phyloP scores from a whole-genome alignment of 1,140 invertebrate species.

The Propsilocerus akamusi region DNA sequence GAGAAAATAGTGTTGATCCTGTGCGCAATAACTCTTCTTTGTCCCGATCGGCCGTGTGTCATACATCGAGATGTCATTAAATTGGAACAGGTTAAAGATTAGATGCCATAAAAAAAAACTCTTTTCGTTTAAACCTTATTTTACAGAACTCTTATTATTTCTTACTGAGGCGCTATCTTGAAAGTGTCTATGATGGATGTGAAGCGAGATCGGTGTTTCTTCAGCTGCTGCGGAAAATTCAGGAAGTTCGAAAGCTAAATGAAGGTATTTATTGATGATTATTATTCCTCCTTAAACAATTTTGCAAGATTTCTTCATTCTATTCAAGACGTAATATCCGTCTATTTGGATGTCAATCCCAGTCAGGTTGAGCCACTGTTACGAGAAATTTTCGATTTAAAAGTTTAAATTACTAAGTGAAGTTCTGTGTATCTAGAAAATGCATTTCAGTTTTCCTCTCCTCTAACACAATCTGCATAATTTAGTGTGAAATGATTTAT shows the following conservation, averaged over 20 bases:
- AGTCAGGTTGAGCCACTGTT: conserved; percentile 73
- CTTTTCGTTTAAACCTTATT: conserved; percentile 9
- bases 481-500: no score
- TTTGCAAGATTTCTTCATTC: background rate
- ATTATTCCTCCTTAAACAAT: background rate
- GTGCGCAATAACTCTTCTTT: conserved; percentile 76
- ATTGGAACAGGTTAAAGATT: conserved; percentile 51
- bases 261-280: conserved; percentile 25
- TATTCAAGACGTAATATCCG: conserved; percentile 54
- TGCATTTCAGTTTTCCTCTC: no score
- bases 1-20: conserved; percentile 78
- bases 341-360: conserved; percentile 81
- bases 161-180: conserved; percentile 66
- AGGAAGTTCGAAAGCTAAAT: conserved; percentile 66
- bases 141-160: conserved; percentile 77
- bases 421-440: no score
- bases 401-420: conserved; percentile 25
- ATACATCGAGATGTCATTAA: conserved; percentile 70
- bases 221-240: conserved; percentile 71
- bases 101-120: conserved; percentile 4
- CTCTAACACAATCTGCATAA: no score
- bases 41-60: conserved; percentile 58
- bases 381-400: conserved; percentile 84
- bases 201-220: conserved; percentile 71
- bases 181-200: conserved; percentile 62